A percentile compares a stretch with the other conserved stretches of the same genome.
Conservation (phyloP, 2,113 vertebrate species). For the Sminthopsis crassicaudata region DNA sequence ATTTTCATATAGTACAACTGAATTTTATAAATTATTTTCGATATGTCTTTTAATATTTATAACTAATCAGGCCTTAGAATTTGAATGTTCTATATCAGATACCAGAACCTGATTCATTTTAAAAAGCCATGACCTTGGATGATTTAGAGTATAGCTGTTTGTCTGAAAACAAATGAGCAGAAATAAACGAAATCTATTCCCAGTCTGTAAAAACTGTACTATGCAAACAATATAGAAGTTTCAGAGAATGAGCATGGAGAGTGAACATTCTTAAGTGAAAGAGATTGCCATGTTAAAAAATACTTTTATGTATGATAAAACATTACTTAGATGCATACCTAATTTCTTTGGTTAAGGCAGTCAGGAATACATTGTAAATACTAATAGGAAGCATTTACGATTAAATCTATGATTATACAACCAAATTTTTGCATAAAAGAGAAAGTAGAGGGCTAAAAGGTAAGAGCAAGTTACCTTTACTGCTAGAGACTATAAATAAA, state of each 20-base stretch:
- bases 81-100: conserved; percentile 44
- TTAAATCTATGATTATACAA: conserved; percentile 45
- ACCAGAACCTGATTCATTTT: conserved; percentile 20
- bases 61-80: neutral
- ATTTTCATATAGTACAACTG: conserved; percentile 33
- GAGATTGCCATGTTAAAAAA: conserved; percentile 44
- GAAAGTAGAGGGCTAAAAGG: conserved; percentile 6
- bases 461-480: conserved; percentile 28
- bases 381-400: conserved; percentile 27
- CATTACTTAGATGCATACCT: conserved; percentile 12
- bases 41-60: conserved; percentile 35
- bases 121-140: conserved; percentile 45
- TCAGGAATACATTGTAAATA: conserved; percentile 28
- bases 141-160: conserved; percentile 26
- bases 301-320: conserved; percentile 12
- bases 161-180: neutral
- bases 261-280: conserved; percentile 22
- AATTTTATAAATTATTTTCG: conserved; percentile 18
- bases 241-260: conserved; percentile 23
- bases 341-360: conserved; percentile 54
- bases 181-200: conserved; percentile 57
- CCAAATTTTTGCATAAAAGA: conserved; percentile 54
- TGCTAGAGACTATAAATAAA: neutral
- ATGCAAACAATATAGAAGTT: neutral
- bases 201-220: conserved; percentile 1